Conservation (phyloP, 1,140 invertebrate species). For the Eriosoma lanigerum region DNA sequence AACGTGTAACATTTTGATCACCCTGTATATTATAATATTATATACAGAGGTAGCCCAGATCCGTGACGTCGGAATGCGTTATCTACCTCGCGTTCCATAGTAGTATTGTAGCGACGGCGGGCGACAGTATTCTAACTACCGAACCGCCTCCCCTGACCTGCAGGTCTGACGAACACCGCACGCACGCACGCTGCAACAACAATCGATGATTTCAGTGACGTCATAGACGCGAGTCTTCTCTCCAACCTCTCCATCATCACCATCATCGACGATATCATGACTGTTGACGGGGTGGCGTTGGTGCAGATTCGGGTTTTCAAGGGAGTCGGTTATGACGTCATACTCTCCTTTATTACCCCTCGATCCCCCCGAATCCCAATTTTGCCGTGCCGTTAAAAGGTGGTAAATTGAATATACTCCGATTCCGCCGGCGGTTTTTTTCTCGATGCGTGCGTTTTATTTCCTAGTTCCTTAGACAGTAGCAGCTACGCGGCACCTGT, state of each 20-base stretch:
- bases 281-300: not conserved
- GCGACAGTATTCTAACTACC: too few relatives aligned
- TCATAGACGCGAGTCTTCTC: slow-evolving; percentile 3
- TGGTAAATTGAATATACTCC: not conserved
- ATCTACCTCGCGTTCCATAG: too few relatives aligned
- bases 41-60: not conserved
- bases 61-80: not conserved
- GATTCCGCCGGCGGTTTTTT: not conserved
- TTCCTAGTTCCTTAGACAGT: too few relatives aligned
- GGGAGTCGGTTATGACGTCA: slow-evolving; percentile 9
- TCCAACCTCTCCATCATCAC: not conserved
- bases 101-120: too few relatives aligned
- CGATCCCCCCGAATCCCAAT: not conserved
- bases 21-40: too few relatives aligned
- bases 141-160: not conserved
- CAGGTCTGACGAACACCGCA: too few relatives aligned
- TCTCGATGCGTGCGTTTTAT: too few relatives aligned
- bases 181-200: not conserved
- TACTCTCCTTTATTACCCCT: too few relatives aligned
- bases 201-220: slow-evolving; percentile 34
- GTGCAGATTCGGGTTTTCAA: not conserved
- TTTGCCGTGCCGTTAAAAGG: not conserved
- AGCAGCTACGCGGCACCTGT: slow-evolving; percentile 23
- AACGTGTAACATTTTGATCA: too few relatives aligned
- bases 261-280: too few relatives aligned